Base-by-base conservation (phyloP, 2,888 invertebrate genomes). In the Amphipoea oculea region DNA sequence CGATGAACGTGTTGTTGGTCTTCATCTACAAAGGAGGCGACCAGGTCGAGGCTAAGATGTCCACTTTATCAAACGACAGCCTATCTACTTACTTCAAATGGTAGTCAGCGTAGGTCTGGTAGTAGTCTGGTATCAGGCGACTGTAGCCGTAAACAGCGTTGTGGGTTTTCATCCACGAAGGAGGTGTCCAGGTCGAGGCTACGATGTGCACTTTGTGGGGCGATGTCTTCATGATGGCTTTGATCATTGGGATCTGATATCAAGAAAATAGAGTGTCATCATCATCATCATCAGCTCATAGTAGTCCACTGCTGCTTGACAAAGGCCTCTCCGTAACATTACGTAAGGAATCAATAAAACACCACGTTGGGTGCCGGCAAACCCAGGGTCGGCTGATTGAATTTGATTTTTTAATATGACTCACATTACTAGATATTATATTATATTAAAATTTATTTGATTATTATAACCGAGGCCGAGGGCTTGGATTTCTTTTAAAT, bases 201-300 rank as follows among this genome's bases (percentile, higher is more conserved):
- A 72, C 1, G 29, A 72, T 72, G 29, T 72, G 72, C 29, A 72
- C 42, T 23, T 72, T 60, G 42, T 72, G 57, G 12, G 57, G 57
- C 9, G 71, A 42, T n/a, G 42, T 42, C 42, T 60, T 60, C 57
- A 71, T 42, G 42, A 60, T 60, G 7, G 57, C 42, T 17, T 71
- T 71, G 20, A 72, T 72, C n/a, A 72, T 42, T 72, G 72, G 72
- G 1, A 72, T 72, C 72, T 72, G 60, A 12, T 60, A 20, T 20
- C 20, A 29, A 60, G 12, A 42, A 29, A 60, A 4, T 42, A 45
- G 2, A 60, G 17, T 42, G 17, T 40, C 23, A 14, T 42, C 4
- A 23, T 66, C 29, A 29, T 29, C 29, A 29, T 29, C 29, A 29
- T 29, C 29, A 29, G 29, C 29, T 29, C 29, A 1, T 29, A 29